Evolutionary conservation across 2,113 vertebrate genomes (phyloP).

Genomic region (Ophthalmolycus amberensis): DNA sequence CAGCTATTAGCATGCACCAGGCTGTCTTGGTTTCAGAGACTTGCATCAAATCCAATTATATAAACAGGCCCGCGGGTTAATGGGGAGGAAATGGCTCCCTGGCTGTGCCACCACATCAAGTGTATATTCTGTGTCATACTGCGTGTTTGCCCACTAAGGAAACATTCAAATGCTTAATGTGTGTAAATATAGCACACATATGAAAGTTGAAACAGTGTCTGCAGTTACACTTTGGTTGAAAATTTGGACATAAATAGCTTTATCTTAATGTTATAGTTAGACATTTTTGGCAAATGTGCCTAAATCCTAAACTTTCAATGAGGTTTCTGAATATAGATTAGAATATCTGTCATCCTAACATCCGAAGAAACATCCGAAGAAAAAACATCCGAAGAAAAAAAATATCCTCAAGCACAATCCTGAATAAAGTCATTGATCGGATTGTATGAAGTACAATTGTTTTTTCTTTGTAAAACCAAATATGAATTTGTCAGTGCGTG

Average conservation of each 20-base stretch:
- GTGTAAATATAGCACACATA: background rate
- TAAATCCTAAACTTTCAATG: background rate
- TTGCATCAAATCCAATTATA: slow-evolving; percentile 65
- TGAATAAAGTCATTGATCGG: background rate
- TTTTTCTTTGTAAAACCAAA: background rate
- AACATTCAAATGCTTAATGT: background rate
- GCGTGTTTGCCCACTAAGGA: slow-evolving; percentile 8
- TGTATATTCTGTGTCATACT: slow-evolving; percentile 13
- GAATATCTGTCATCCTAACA: no score
- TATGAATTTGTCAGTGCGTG: background rate
- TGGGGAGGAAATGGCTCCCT: slow-evolving; percentile 44
- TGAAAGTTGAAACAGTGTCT: background rate
- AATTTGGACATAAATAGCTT: background rate
- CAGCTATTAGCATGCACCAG: slow-evolving; percentile 57
- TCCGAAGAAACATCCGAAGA: background rate
- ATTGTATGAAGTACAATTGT: background rate
- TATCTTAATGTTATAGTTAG: background rate
- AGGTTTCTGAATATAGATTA: background rate
- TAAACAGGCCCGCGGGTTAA: slow-evolving; percentile 61
- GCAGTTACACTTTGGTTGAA: background rate
- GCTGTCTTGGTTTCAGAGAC: slow-evolving; percentile 53
- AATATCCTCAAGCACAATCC: background rate
- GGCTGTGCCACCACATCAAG: slow-evolving; percentile 31
- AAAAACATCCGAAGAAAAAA: no score
- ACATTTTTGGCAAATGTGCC: background rate